Base-by-base conservation (phyloP, 2,113 vertebrate genomes). In the Dromas ardeola region DNA sequence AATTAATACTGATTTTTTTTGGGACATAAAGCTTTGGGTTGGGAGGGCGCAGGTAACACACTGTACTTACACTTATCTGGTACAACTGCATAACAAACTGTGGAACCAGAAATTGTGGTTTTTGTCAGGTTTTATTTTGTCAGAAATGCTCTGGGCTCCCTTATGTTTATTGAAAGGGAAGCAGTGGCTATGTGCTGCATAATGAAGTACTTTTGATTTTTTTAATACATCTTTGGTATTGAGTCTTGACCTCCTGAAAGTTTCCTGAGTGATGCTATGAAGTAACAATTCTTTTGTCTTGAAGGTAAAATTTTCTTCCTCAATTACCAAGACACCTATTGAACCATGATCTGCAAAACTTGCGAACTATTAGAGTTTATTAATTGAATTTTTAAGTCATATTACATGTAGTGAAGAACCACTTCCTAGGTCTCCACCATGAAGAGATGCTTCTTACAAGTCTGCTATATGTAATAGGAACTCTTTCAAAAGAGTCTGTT, bases 321-420 rank as follows among this genome's bases (percentile, higher is more conserved):
- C n/a, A 70, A 47, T 78, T 74, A 20, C 32, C 32, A 38, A 70
- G 78, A 36, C 20, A 59, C 2, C 18, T 63, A 7, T 50, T 67
- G 42, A 85, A 63, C 29, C 34, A 19, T n/a, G 38, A 58, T 63
- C 22, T 36, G 13, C 26, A 69, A 87, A 93, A 72, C 56, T 87
- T 91, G 9, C 6, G 20, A 76, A 10, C 40, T 69, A 2, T 61
- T 87, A 61, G 74, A 23, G 29, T 8, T 82, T 81, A 65, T 5
- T 65, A 83, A 52, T 73, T 26, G 32, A 6, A 36, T 27, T 74
- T 74, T 8, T 0, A 47, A 67, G 56, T 78, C 0, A 0, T 47
- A 10, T 63, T 62, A 45, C 6, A 13, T 63, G 4, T 80, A 40
- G 49, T 47, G 29, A 88, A 81, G 65, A 81, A 58, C 42, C 2